Evolutionary conservation across 2,888 invertebrate genomes (phyloP).

Genomic region (Emmelina monodactyla): DNA sequence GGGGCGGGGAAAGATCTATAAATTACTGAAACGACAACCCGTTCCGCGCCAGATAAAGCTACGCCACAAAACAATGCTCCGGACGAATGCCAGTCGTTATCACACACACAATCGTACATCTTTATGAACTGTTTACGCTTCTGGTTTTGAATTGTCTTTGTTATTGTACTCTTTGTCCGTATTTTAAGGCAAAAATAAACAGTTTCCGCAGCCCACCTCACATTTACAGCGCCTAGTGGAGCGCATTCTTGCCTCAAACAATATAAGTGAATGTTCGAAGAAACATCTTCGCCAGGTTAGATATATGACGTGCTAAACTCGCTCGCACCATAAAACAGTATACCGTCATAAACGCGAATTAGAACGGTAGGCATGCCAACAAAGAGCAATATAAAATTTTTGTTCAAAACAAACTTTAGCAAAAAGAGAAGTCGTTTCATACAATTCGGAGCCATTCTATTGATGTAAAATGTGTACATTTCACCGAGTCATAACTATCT

Average conservation of each 20-base stretch:
- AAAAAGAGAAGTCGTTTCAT: no score
- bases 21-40: conserved; percentile 61
- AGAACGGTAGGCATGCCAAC: no score
- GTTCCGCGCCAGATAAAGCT: conserved; percentile 60
- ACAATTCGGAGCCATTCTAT: no score
- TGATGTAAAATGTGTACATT: no score
- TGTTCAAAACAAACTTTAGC: no score
- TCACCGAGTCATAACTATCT: conserved; percentile 42
- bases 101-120: conserved; percentile 42
- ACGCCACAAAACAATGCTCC: conserved; percentile 58
- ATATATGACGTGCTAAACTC: conserved; percentile 1
- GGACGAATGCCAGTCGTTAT: conserved; percentile 51
- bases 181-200: conserved; percentile 14
- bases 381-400: no score
- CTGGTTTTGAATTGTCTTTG: conserved; percentile 33
- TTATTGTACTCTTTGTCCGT: conserved; percentile 25
- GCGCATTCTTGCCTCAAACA: no score
- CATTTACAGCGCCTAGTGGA: no score
- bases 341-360: not conserved
- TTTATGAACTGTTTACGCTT: conserved; percentile 51
- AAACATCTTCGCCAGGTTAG: not conserved
- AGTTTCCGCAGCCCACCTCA: not conserved
- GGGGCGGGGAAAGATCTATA: conserved; percentile 59
- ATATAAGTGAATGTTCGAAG: no score
- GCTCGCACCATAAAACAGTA: not conserved